A percentile compares a stretch with the other conserved stretches of the same genome.
Conservation (phyloP, 2,888 invertebrate genomes). For the Ormyrus labotus region DNA sequence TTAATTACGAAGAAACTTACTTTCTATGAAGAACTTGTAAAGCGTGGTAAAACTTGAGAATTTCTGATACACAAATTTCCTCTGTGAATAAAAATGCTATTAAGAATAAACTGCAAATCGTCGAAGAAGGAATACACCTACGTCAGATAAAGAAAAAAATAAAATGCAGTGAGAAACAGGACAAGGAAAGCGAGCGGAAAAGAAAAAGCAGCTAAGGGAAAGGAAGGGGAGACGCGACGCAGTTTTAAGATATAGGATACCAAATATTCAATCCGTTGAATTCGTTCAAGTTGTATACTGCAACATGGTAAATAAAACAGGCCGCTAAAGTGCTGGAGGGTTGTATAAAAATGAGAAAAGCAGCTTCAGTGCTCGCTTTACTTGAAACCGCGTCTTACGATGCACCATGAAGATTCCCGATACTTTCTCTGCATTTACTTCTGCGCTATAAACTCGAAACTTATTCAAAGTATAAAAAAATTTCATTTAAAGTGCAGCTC, state of each 20-base stretch:
- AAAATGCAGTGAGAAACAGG: not conserved
- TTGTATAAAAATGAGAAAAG: conserved; percentile 53
- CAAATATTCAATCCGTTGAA: conserved; percentile 36
- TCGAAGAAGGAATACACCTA: too few species aligned
- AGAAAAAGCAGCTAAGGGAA: not conserved
- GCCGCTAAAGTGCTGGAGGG: conserved; percentile 33
- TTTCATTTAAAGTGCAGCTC: too few species aligned
- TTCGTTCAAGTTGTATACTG: conserved; percentile 33
- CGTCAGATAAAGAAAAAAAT: too few species aligned
- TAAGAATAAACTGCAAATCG: too few species aligned
- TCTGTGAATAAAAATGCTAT: too few species aligned
- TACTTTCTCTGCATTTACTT: not conserved
- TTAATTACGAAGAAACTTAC: too few species aligned
- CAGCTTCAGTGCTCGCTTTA: conserved; percentile 58
- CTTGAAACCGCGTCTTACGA: conserved; percentile 58
- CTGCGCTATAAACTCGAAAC: too few species aligned
- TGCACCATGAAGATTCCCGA: conserved; percentile 7
- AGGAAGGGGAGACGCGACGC: not conserved
- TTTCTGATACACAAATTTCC: too few species aligned
- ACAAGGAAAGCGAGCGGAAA: not conserved
- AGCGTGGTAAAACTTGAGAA: too few species aligned
- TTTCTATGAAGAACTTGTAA: too few species aligned
- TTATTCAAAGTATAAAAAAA: too few species aligned
- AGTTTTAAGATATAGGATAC: conserved; percentile 8
- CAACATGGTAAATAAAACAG: conserved; percentile 48